These are phyloP conservation scores for Yponomeuta evonymella DNA, from an alignment of 2,888 invertebrate species.

Conservation along the genomic window DNA sequence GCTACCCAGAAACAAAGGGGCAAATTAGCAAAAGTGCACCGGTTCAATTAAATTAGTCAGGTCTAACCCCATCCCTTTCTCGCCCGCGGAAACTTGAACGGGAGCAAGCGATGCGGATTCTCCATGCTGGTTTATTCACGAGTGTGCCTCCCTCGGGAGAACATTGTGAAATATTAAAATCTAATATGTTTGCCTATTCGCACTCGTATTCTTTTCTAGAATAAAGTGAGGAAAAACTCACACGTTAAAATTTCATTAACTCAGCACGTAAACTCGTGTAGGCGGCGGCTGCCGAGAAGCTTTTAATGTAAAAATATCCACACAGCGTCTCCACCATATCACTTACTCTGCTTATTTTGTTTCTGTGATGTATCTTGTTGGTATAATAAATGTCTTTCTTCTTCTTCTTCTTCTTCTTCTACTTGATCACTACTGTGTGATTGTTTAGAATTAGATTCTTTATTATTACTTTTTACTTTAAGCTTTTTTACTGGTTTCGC, in stretches of 20 bases:
- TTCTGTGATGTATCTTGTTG: no score
- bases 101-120: background rate
- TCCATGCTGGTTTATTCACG: conserved; percentile 2
- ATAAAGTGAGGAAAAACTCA: background rate
- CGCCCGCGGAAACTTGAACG: background rate
- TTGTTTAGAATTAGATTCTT: no score
- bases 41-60: conserved; percentile 1
- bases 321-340: no score
- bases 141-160: background rate
- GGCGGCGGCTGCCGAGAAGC: background rate
- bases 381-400: no score
- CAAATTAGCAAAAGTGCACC: conserved; percentile 3
- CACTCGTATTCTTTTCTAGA: background rate
- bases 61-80: background rate
- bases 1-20: background rate
- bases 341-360: no score
- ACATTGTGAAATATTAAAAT: background rate
- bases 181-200: conserved; percentile 3
- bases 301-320: background rate
- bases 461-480: no score
- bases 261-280: background rate
- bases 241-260: background rate
- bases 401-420: no score
- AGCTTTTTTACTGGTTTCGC: no score
- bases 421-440: no score